Conservation (phyloP, 2,113 vertebrate genomes). For the Neotragus pygmaeus region DNA sequence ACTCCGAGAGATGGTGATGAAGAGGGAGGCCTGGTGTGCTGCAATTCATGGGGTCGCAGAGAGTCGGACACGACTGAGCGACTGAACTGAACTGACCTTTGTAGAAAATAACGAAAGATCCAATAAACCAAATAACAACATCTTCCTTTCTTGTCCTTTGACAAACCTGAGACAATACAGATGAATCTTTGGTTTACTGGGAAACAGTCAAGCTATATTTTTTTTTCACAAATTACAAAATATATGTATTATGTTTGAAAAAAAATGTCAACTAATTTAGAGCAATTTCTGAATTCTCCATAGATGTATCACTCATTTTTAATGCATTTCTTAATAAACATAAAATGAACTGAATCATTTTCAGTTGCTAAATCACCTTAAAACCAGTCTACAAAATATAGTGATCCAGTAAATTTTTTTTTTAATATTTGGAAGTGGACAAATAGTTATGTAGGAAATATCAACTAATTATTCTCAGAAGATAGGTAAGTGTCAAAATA, state of each 20-base stretch:
- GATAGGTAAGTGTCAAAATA: neutral
- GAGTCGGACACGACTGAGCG: no score
- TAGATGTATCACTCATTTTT: neutral
- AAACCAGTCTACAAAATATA: neutral
- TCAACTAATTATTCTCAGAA: neutral
- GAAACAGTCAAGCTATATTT: neutral
- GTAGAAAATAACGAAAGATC: neutral
- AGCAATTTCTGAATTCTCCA: neutral
- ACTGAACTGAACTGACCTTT: no score
- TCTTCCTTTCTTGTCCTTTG: neutral
- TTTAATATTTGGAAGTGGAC: neutral
- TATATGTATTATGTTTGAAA: neutral
- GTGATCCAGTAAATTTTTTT: neutral
- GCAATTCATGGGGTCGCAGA: no score
- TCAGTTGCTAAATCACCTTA: neutral
- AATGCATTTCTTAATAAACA: conserved; percentile 8
- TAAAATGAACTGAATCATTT: neutral
- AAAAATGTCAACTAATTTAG: neutral
- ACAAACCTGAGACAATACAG: neutral
- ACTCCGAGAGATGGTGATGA: no score
- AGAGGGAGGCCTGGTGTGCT: no score
- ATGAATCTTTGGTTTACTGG: neutral
- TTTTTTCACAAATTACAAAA: neutral
- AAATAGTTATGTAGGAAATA: neutral
- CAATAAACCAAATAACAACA: neutral